These are phyloP conservation scores for Onychostruthus taczanowskii DNA, from an alignment of 2,113 vertebrate genomes.

Conservation along the genomic window DNA sequence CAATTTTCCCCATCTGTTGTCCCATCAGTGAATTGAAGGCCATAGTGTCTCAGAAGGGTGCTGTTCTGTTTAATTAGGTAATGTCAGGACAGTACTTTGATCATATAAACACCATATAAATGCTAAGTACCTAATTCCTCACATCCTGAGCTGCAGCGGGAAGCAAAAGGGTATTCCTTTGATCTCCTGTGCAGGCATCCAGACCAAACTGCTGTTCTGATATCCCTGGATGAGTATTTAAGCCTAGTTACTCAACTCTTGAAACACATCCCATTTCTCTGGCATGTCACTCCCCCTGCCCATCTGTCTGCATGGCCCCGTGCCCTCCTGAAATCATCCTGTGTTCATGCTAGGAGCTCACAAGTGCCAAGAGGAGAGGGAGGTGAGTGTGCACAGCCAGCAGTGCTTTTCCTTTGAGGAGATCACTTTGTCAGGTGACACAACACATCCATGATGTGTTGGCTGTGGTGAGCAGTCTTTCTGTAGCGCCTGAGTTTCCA, in stretches of 20 bases:
- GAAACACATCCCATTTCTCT: neutral
- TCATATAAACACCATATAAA: neutral
- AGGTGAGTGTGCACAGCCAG: neutral
- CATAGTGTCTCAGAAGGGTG: neutral
- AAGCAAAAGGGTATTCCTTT: neutral
- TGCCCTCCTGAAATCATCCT: neutral
- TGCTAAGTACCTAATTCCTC: neutral
- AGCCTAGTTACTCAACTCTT: neutral
- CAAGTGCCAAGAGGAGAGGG: neutral
- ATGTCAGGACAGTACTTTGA: neutral
- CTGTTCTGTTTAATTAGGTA: neutral
- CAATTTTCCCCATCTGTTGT: neutral
- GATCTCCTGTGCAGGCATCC: neutral
- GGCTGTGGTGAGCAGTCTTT: neutral
- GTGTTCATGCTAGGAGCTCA: neutral
- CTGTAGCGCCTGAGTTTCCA: neutral
- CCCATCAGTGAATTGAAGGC: neutral
- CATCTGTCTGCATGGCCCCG: constrained; percentile 40
- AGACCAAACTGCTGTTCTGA: neutral
- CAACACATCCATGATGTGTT: accelerated
- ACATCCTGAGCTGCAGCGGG: neutral
- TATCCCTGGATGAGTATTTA: neutral
- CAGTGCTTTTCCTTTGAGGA: neutral
- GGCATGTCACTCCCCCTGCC: neutral
- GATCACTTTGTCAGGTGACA: neutral